Evolutionary conservation across 2,113 vertebrate species (phyloP), one percentile per base, ranked within the genome.

Genomic region (Isurus oxyrinchus): DNA sequence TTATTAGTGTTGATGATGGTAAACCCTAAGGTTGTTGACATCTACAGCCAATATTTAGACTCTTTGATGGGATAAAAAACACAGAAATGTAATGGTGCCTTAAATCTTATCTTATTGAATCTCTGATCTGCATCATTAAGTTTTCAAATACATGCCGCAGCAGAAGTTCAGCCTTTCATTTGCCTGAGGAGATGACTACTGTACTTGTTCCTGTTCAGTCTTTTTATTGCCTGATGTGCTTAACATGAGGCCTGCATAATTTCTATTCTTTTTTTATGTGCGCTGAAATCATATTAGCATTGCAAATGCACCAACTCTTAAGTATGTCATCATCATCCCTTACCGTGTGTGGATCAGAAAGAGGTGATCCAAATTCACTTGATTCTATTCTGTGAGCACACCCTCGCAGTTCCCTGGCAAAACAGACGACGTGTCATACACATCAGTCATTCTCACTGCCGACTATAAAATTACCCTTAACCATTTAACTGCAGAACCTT

Each of bases 21-120:
- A 95, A 95, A 95, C 66, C 94, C 94, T 95, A 55, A 95, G 66
- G 94, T 95, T 95, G 67, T 95, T 72, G 94, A 95, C 94, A 95
- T 95, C 94, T 95, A 67, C 94, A 95, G 94, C 94, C 94, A 95
- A 95, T 95, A 95, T 95, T 95, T 76, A 76, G 94, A 95, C 67
- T 72, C 44, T 95, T 72, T 69, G 94, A 95, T 76, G 67, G 49
- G 67, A 72, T 95, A 55, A 94, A 95, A 67, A 35, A 40, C 61
- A 66, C 93, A 95, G 63, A 95, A 72, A 55, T 72, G 31, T 95
- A 72, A 67, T 55, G 40, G 23, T 27, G 66, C 94, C 66, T 95
- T 55, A 95, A 67, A 95, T 55, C 44, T 95, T 67, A 76, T 95
- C 94, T 95, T 76, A 76, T 72, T 72, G 94, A 95, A 95, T 95